Conservation (phyloP, 2,888 invertebrate genomes). For the Ceriagrion tenellum region DNA sequence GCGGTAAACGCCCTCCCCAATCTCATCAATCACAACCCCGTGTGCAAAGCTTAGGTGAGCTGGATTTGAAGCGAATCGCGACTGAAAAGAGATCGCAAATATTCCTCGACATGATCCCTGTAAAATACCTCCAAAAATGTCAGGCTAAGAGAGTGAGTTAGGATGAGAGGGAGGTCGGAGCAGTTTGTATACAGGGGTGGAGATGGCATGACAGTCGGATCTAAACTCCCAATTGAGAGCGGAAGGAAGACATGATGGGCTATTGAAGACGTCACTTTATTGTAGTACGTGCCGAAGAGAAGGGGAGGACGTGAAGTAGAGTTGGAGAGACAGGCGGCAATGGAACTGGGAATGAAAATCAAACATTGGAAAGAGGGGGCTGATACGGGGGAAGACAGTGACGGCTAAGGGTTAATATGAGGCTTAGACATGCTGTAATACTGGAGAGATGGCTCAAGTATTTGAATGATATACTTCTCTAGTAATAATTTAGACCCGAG, state of each 20-base stretch:
- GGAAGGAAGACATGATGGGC: conserved; percentile 15
- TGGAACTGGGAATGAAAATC: background rate
- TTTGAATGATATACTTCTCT: no score
- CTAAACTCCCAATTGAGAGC: background rate
- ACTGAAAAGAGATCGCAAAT: no score
- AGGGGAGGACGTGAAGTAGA: background rate
- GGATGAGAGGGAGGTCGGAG: background rate
- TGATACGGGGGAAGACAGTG: background rate
- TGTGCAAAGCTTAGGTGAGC: no score
- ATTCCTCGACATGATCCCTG: no score
- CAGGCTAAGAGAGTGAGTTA: background rate
- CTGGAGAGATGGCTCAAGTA: no score
- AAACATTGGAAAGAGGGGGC: background rate
- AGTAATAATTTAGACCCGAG: no score
- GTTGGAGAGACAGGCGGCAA: background rate
- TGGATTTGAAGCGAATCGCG: no score
- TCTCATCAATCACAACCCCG: no score
- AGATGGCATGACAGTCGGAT: background rate
- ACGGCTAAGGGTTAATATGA: no score
- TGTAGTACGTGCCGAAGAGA: background rate
- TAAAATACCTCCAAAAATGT: no score
- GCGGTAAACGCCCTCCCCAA: no score
- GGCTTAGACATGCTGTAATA: no score
- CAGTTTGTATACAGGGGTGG: background rate
- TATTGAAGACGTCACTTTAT: background rate